Evolutionary conservation across 2,797 vertebrate species (phyloP).

Genomic region (Philypnodon macrostomus): DNA sequence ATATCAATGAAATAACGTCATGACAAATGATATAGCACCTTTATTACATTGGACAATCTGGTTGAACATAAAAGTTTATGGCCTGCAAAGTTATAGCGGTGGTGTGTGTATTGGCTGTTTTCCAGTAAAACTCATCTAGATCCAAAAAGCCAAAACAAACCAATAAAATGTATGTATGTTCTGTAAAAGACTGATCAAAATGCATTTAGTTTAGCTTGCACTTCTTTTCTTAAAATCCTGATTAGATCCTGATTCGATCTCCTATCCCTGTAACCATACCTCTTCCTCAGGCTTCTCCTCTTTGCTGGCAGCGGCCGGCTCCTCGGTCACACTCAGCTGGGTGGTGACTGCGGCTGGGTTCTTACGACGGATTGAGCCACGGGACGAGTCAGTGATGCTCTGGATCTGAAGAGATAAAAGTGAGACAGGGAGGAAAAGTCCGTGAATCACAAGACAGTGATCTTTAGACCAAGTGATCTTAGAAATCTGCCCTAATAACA

Average conservation of each 20-base stretch:
- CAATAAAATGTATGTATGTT: too few relatives aligned
- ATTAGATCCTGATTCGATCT: too few relatives aligned
- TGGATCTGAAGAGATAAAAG: conserved; percentile 82
- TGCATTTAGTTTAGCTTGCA: too few relatives aligned
- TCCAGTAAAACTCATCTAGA: background rate
- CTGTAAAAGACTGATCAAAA: too few relatives aligned
- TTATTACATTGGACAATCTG: background rate
- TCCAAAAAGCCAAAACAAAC: too few relatives aligned
- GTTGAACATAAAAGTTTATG: background rate
- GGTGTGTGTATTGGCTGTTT: background rate
- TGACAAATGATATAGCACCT: background rate
- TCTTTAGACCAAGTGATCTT: too few relatives aligned
- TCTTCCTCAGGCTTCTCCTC: conserved; percentile 96
- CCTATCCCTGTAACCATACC: conserved; percentile 40
- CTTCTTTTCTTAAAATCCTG: too few relatives aligned
- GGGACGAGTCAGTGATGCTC: conserved; percentile 95
- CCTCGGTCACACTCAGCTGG: conserved; percentile 89
- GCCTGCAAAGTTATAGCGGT: background rate
- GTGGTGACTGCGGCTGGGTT: conserved; percentile 87
- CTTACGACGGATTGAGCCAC: conserved; percentile 95
- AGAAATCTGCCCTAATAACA: too few relatives aligned
- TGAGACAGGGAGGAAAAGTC: background rate
- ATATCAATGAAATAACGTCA: too few relatives aligned
- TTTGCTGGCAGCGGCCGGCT: conserved; percentile 83
- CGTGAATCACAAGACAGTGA: background rate